Conservation (phyloP, 2,797 vertebrate species). For the Scleropages formosus region DNA sequence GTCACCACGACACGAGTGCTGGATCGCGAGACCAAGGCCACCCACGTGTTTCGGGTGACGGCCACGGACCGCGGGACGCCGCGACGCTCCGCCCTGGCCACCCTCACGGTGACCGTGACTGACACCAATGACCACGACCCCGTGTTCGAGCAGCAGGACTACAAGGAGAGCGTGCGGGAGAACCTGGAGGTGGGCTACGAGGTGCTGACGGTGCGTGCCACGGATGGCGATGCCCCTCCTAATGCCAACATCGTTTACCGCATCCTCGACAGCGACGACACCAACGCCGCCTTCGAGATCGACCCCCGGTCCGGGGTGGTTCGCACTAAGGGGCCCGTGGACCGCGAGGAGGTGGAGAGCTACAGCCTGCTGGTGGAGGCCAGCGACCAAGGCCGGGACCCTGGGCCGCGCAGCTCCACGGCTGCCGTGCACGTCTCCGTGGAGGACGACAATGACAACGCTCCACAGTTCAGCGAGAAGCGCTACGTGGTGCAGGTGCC, state of each 20-base stretch:
- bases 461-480: conserved; percentile 89
- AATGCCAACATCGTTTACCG: conserved; percentile 91
- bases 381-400: conserved; percentile 86
- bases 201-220: conserved; percentile 89
- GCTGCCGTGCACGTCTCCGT: conserved; percentile 82
- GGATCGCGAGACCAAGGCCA: conserved; percentile 90
- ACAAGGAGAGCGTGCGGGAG: conserved; percentile 88
- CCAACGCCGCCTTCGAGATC: conserved; percentile 83
- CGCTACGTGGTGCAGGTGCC: conserved; percentile 85
- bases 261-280: conserved; percentile 71
- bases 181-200: conserved; percentile 94
- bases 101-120: conserved; percentile 80
- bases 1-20: conserved; percentile 78
- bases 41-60: conserved; percentile 87
- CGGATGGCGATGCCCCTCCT: conserved; percentile 81
- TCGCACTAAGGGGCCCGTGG: conserved; percentile 84
- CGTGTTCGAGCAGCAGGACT: conserved; percentile 86
- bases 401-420: conserved; percentile 81
- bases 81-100: conserved; percentile 85
- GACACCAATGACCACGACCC: conserved; percentile 90
- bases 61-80: conserved; percentile 80
- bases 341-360: conserved; percentile 81
- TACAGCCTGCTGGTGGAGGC: conserved; percentile 85
- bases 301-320: conserved; percentile 88
- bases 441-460: conserved; percentile 92